A percentile compares a stretch with the other conserved stretches of the same genome.
Conservation (phyloP, 2,888 invertebrate genomes). For the Agonopterix arenella region DNA sequence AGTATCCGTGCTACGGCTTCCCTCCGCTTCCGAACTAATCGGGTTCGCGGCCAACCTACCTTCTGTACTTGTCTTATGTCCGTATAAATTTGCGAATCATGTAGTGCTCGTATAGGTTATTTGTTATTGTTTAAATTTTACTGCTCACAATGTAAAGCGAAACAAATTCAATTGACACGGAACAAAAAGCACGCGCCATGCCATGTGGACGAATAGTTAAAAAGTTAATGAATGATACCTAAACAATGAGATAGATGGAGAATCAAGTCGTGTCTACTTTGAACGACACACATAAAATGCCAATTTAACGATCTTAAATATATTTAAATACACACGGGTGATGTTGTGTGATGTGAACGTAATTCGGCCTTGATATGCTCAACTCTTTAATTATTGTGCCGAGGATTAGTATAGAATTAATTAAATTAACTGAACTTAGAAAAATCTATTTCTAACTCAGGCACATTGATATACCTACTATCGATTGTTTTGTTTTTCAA, state of each 20-base stretch:
- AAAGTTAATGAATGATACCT: too few species aligned
- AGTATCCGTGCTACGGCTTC: conserved; percentile 25
- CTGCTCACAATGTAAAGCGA: too few species aligned
- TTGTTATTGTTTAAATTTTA: too few species aligned
- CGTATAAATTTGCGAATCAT: too few species aligned
- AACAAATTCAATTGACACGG: too few species aligned
- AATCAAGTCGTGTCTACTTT: not conserved
- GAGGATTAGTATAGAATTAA: not conserved
- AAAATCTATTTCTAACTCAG: not conserved
- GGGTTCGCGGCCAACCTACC: conserved; percentile 20
- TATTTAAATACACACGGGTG: conserved; percentile 4
- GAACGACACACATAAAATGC: not conserved
- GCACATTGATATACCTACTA: too few species aligned
- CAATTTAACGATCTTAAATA: conserved; percentile 5
- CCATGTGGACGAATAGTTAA: too few species aligned
- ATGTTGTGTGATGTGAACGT: not conserved
- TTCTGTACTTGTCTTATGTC: not conserved
- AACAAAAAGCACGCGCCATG: too few species aligned
- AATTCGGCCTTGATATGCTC: conserved; percentile 1
- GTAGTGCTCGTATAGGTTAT: too few species aligned
- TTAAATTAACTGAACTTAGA: not conserved
- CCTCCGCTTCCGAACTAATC: conserved; percentile 26
- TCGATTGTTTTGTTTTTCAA: too few species aligned
- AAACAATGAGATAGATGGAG: not conserved
- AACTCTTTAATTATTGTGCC: not conserved